Percentiles rank a stretch among this genome's conserved stretches.
Conservation (phyloP, 2,113 vertebrate species). For the Rallus limicola region DNA sequence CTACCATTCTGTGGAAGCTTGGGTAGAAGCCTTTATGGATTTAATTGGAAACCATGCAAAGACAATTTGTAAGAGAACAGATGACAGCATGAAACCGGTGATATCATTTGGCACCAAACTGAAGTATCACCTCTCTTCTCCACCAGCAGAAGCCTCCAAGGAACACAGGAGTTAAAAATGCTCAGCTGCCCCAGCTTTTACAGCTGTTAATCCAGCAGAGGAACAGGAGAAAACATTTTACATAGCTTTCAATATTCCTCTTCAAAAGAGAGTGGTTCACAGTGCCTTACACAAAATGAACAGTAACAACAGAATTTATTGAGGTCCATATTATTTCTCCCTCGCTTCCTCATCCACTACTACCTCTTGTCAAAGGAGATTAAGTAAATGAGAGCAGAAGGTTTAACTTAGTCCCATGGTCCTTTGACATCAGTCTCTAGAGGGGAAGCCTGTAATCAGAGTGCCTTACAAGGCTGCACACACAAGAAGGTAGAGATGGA, state of each 20-base stretch:
- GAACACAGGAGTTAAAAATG: background rate
- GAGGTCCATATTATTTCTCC: fast-evolving
- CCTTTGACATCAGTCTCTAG: background rate
- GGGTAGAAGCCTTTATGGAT: background rate
- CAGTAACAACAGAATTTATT: background rate
- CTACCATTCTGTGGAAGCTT: background rate
- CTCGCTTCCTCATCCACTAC: background rate
- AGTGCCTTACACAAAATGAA: background rate
- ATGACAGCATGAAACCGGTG: background rate
- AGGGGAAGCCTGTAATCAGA: background rate
- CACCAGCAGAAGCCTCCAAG: background rate
- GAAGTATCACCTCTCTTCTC: background rate
- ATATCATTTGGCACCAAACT: background rate
- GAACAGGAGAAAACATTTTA: background rate
- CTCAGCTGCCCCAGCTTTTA: background rate
- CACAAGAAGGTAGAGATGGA: background rate
- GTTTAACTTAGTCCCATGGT: background rate
- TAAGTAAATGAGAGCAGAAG: background rate
- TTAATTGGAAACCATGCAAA: background rate
- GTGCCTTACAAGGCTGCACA: background rate
- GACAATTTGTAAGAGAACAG: background rate
- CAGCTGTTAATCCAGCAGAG: background rate
- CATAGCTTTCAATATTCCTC: background rate
- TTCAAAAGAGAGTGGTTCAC: background rate
- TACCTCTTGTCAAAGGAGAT: background rate